These are phyloP conservation scores for Hydropotes inermis DNA, from an alignment of 2,113 vertebrate genomes.

Conservation along the genomic window DNA sequence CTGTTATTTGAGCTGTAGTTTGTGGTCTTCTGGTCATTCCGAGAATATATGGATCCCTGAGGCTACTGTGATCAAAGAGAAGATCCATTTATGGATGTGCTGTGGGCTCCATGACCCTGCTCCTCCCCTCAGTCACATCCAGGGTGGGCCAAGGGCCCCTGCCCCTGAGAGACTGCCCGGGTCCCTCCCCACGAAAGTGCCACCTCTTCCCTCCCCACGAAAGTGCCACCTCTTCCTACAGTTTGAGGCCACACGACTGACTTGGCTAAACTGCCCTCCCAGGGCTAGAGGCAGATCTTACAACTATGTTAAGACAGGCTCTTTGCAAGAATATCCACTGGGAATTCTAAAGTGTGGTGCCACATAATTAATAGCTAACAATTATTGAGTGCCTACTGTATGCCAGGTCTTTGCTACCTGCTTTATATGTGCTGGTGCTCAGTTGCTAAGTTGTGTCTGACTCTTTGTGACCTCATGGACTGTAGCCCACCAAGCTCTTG, in stretches of 20 bases:
- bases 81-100: neutral
- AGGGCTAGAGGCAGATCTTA: neutral
- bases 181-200: neutral
- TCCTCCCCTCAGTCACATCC: neutral
- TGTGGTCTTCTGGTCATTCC: neutral
- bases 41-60: neutral
- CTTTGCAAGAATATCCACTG: neutral
- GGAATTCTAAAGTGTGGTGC: neutral
- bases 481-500: neutral
- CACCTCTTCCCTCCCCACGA: neutral
- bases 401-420: neutral
- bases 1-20: slow-evolving; percentile 15
- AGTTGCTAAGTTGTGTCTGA: neutral
- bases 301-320: neutral
- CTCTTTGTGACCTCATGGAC: neutral
- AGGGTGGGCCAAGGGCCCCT: neutral
- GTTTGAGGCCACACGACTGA: neutral
- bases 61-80: slow-evolving; percentile 9
- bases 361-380: neutral
- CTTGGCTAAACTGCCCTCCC: neutral
- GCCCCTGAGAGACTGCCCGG: neutral
- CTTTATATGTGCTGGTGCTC: neutral
- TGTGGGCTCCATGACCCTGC: neutral
- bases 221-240: neutral
- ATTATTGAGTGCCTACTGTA: neutral